A percentile compares a stretch with the other conserved stretches of the same genome.
Evolutionary conservation across 2,888 invertebrate genomes (phyloP).

Genomic region (Scaptomyza flava): DNA sequence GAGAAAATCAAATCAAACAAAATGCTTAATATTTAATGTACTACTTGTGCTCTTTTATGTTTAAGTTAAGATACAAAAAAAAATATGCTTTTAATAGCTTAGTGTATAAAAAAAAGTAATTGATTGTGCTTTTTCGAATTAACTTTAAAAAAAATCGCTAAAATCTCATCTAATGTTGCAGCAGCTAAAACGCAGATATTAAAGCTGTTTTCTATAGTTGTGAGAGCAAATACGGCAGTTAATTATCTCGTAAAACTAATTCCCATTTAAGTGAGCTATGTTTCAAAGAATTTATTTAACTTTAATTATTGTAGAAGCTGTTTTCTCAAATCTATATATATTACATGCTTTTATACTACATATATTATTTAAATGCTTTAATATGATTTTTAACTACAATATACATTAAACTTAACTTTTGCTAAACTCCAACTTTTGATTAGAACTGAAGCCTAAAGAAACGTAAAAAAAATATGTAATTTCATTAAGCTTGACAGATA

Average conservation of each 20-base stretch:
- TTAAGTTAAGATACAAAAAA: constrained; percentile 47
- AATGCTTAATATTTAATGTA: constrained; percentile 53
- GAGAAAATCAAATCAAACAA: constrained; percentile 25
- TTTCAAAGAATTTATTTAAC: background rate
- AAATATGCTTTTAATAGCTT: constrained; percentile 52
- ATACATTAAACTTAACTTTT: background rate
- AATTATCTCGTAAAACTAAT: background rate
- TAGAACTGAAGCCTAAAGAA: background rate
- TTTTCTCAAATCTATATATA: background rate
- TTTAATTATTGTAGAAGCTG: background rate
- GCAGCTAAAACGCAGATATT: background rate
- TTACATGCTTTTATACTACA: background rate
- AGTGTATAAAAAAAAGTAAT: constrained; percentile 37
- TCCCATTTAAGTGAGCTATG: background rate
- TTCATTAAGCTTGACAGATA: constrained; percentile 28
- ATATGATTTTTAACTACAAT: background rate
- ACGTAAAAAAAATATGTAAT: constrained; percentile 13
- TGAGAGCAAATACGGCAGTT: background rate
- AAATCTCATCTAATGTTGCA: constrained; percentile 25
- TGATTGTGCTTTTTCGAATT: constrained; percentile 46
- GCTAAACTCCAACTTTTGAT: constrained; percentile 23
- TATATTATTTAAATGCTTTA: background rate
- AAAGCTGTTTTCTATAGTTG: constrained; percentile 18
- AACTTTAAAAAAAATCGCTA: constrained; percentile 33
- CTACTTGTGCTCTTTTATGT: constrained; percentile 55